phyloP scores from a whole-genome alignment of 2,888 invertebrate genomes.

The Tricholauxania praeusta region DNA sequence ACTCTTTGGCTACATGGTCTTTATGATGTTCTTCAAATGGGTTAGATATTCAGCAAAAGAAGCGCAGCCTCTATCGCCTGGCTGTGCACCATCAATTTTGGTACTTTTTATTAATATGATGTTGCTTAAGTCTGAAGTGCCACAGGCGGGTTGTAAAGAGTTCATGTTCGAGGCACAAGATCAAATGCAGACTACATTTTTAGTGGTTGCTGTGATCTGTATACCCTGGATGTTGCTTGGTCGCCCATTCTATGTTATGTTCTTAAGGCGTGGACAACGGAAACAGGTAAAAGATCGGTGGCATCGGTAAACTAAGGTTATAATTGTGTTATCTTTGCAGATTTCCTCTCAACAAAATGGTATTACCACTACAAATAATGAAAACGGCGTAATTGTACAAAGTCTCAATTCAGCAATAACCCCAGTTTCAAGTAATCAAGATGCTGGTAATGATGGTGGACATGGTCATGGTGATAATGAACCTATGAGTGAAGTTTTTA shows the following conservation, averaged over 20 bases:
- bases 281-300: background rate
- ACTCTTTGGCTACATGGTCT: slow-evolving; percentile 91
- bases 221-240: slow-evolving; percentile 94
- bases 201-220: slow-evolving; percentile 83
- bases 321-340: background rate
- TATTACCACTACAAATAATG: background rate
- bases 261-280: background rate
- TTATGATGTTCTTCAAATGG: slow-evolving; percentile 95
- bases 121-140: slow-evolving; percentile 71
- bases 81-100: slow-evolving; percentile 80
- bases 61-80: slow-evolving; percentile 65
- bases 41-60: slow-evolving; percentile 72
- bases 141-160: slow-evolving; percentile 70
- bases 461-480: slow-evolving; percentile 70
- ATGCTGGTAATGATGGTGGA: slow-evolving; percentile 60
- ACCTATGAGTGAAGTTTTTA: slow-evolving; percentile 87
- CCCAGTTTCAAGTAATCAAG: slow-evolving; percentile 16
- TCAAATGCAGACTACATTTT: slow-evolving; percentile 79
- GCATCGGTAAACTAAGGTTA: background rate
- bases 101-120: slow-evolving; percentile 86
- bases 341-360: background rate
- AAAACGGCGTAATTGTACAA: background rate
- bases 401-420: slow-evolving; percentile 25
- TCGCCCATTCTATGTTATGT: slow-evolving; percentile 86
- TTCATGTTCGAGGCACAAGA: slow-evolving; percentile 81